These are phyloP conservation scores for Schizopygopsis malacanthus DNA, from an alignment of 2,797 vertebrate species.

Conservation along the genomic window DNA sequence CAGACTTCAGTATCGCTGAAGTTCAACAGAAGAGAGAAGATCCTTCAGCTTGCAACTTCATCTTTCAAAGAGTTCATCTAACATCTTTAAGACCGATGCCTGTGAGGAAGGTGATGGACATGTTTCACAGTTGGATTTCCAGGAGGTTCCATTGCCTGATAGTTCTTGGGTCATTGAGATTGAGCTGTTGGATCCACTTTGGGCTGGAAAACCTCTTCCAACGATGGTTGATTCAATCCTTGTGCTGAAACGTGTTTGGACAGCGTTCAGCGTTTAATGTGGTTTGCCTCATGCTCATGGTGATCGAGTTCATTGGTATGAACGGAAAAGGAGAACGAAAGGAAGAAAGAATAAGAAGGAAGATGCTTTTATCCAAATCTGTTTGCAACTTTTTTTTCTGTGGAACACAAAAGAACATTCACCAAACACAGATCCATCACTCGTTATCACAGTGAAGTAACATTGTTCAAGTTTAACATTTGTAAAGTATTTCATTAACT, in stretches of 20 bases:
- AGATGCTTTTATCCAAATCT: neutral
- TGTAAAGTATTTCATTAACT: neutral
- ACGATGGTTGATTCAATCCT: neutral
- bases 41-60: too few species aligned
- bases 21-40: too few species aligned
- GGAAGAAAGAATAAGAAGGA: neutral
- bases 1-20: too few species aligned
- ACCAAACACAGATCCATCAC: too few species aligned
- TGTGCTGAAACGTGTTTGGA: neutral
- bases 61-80: neutral
- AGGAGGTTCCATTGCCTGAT: neutral
- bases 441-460: neutral
- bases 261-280: neutral
- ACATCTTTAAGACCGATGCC: neutral
- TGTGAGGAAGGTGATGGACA: neutral
- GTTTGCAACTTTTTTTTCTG: too few species aligned
- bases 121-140: neutral
- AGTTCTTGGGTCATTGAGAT: neutral
- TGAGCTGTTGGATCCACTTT: neutral
- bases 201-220: neutral
- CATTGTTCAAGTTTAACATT: neutral
- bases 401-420: neutral
- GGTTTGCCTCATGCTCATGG: neutral
- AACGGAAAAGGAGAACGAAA: neutral
- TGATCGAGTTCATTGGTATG: neutral